Percentiles rank a stretch among this genome's conserved stretches.
These are phyloP conservation scores for Limnephilus auricula DNA, from an alignment of 2,888 invertebrate species.

Conservation along the genomic window DNA sequence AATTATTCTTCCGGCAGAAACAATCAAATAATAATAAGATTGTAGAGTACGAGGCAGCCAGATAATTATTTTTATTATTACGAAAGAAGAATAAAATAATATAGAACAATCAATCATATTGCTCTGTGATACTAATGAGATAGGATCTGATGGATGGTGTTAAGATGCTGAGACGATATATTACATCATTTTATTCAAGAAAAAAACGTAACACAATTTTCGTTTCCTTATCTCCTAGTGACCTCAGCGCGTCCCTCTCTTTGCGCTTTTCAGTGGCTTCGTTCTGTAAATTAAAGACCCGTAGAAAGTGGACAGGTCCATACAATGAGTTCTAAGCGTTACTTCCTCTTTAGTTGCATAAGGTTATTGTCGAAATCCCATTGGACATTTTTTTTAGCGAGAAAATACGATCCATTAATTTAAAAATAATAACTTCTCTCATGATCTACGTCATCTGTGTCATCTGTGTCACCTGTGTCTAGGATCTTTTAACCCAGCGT, in stretches of 20 bases:
- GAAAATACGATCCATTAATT: too few species aligned
- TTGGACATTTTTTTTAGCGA: neutral
- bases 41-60: neutral
- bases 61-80: neutral
- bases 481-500: too few species aligned
- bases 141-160: conserved; percentile 27
- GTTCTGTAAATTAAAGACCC: too few species aligned
- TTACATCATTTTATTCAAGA: neutral
- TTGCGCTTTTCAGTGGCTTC: too few species aligned
- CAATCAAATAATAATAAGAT: neutral
- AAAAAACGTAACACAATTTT: neutral
- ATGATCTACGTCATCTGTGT: too few species aligned
- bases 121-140: conserved; percentile 3
- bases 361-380: too few species aligned
- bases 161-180: neutral
- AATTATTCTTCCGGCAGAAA: neutral
- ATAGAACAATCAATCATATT: conserved; percentile 12
- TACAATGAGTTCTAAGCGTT: too few species aligned
- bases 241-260: too few species aligned
- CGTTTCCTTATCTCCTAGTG: too few species aligned
- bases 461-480: too few species aligned
- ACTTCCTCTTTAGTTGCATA: neutral
- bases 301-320: too few species aligned
- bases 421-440: too few species aligned
- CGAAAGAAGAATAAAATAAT: neutral